Conservation (phyloP, 2,797 vertebrate genomes). For the Darevskia nairensis region DNA sequence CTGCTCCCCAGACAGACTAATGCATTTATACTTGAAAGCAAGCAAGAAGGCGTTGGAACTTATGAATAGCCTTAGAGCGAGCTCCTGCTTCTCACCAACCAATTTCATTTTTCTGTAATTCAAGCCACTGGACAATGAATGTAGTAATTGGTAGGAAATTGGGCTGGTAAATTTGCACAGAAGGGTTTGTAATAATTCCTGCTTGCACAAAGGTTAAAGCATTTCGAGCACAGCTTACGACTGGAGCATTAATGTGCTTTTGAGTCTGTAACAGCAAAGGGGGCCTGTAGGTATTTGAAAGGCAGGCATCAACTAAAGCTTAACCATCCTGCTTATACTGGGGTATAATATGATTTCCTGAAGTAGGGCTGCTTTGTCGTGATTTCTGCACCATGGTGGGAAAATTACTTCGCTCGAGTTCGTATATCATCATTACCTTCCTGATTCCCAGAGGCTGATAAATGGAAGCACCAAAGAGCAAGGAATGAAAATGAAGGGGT, state of each 20-base stretch:
- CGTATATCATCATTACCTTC: neutral
- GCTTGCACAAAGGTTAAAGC: neutral
- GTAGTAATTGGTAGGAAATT: neutral
- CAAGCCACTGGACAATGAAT: conserved; percentile 27
- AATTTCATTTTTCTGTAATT: conserved; percentile 12
- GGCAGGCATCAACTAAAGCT: neutral
- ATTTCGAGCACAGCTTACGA: neutral
- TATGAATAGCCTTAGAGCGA: conserved; percentile 1
- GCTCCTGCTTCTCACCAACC: neutral
- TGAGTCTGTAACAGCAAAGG: neutral
- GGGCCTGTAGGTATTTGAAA: neutral
- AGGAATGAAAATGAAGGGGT: neutral
- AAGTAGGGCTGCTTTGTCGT: neutral
- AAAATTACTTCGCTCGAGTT: neutral
- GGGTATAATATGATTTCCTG: neutral
- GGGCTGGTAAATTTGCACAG: conserved; percentile 24
- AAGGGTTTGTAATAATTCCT: conserved; percentile 34
- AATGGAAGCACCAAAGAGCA: neutral
- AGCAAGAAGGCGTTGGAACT: conserved; percentile 14
- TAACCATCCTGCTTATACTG: conserved; percentile 15
- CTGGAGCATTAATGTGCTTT: neutral
- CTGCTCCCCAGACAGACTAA: neutral
- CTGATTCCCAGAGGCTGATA: neutral
- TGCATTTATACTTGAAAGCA: neutral
- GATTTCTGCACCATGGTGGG: neutral